These are phyloP conservation scores for Acropora yongei DNA, from an alignment of 64 coral and sea anemone genomes.

Conservation along the genomic window DNA sequence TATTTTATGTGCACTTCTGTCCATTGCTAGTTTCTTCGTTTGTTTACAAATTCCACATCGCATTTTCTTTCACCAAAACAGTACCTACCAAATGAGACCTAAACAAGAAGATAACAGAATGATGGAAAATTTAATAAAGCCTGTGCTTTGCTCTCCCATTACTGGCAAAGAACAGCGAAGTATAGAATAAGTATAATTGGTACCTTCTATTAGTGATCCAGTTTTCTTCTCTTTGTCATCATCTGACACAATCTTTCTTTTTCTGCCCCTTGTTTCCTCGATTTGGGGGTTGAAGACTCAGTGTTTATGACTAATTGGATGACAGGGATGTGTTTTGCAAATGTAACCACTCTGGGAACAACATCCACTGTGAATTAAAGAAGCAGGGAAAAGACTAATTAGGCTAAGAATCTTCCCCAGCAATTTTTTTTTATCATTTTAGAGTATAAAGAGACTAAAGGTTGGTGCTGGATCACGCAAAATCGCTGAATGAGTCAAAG, in stretches of 20 bases:
- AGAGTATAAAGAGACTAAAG: neutral
- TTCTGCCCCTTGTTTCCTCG: conserved; percentile 12
- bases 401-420: neutral
- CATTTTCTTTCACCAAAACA: neutral
- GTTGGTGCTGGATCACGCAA: neutral
- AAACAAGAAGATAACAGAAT: neutral
- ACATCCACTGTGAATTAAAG: conserved; percentile 14
- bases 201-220: neutral
- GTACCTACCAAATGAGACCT: neutral
- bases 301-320: neutral
- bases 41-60: neutral
- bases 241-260: conserved; percentile 8
- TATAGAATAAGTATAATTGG: neutral
- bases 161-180: neutral
- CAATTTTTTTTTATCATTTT: neutral
- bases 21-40: neutral
- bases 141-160: neutral
- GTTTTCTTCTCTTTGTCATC: conserved; percentile 18
- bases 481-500: neutral
- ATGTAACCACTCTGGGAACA: conserved; percentile 13
- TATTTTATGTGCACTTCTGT: conserved; percentile 14
- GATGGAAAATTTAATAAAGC: neutral
- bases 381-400: neutral
- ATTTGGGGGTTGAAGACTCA: neutral
- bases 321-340: neutral